Evolutionary conservation across 2,888 invertebrate species (phyloP), one percentile per base, ranked within the genome.

Genomic region (Melanchra persicariae): DNA sequence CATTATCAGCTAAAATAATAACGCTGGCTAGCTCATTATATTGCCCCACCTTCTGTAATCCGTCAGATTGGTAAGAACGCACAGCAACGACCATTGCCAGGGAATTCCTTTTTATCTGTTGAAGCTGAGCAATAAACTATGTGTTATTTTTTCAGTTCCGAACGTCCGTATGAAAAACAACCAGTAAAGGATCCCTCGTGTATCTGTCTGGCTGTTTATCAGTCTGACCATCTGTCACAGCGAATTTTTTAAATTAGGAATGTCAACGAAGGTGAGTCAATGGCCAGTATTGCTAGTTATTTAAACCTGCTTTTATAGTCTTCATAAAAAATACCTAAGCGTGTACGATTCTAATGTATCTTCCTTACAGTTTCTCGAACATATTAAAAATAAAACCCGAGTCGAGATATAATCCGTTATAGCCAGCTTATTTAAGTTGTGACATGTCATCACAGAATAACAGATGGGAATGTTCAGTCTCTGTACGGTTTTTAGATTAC

Each of bases 371-470:
- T 45, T 37, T 22, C 15, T 37, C 43, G 0, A 51, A 26, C 19
- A 37, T 34, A 22, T 26, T 24, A 43, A 57, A 74, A 34, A 52
- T 52, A 49, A n/a, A 76, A 43, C 24, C 9, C 26, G n/a, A 40
- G 40, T 17, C 40, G 37, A 58, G 47, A 52, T 43, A 45, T 52
- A 74, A 69, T 61, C 60, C 69, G 51, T 58, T 43, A 76, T 17
- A 74, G 37, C 69, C 30, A 47, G 62, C 76, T 62, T 76, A 75
- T 77, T 77, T 63, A 51, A 67, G 65, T 78, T 55, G 66, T 66
- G 70, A 70, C 79, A 57, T 66, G 62, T 66, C 62, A 78, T 66
- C 79, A 79, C 63, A 63, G 64, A 49, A 65, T 59, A 59, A 65
- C 69, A 74, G 62, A 78, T 70, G 51, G 55, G 47, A 68, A 66